These are phyloP conservation scores for Vespertilio murinus DNA, from an alignment of 2,797 vertebrate species.

Conservation along the genomic window DNA sequence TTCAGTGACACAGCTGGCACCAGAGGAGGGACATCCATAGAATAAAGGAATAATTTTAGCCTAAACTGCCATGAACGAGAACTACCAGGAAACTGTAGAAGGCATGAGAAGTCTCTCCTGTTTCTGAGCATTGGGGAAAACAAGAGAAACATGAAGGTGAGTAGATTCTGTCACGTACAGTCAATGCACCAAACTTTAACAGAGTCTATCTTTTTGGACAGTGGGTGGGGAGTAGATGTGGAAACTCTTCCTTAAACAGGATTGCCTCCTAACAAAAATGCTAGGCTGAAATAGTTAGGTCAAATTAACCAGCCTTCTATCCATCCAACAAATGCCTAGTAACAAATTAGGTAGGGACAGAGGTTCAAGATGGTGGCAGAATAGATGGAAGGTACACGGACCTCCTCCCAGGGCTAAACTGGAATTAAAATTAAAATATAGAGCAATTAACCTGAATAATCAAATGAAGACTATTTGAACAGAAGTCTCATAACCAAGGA, in stretches of 20 bases:
- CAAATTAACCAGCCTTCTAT: neutral
- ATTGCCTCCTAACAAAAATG: neutral
- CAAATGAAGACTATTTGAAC: neutral
- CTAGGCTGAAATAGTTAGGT: neutral
- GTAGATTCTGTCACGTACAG: neutral
- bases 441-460: neutral
- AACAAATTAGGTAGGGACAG: neutral
- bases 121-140: neutral
- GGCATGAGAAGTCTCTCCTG: neutral
- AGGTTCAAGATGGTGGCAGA: neutral
- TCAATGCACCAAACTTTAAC: neutral
- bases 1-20: neutral
- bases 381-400: neutral
- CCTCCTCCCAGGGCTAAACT: neutral
- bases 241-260: neutral
- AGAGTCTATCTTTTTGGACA: neutral
- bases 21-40: neutral
- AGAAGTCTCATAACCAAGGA: neutral
- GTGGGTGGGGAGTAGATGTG: neutral
- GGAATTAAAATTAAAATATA: neutral
- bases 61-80: neutral
- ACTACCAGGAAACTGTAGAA: neutral
- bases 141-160: neutral
- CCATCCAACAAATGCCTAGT: neutral
- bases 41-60: neutral